Evolutionary conservation across 2,888 invertebrate species (phyloP).

Genomic region (Hecatera dysodea): DNA sequence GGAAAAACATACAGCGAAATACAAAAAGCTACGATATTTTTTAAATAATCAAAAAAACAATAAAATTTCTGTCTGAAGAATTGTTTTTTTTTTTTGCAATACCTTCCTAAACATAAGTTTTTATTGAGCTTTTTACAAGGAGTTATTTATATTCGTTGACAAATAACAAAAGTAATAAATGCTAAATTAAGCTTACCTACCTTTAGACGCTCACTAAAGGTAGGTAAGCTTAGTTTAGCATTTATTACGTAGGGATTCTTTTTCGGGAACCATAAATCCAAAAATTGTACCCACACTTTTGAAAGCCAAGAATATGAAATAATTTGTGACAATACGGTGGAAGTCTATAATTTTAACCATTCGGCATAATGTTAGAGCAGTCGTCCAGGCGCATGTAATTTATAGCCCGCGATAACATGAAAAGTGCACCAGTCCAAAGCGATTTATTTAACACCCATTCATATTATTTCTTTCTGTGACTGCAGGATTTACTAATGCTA

Average conservation of each 20-base stretch:
- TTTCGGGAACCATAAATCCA: conserved; percentile 12
- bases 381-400: conserved; percentile 52
- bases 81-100: background rate
- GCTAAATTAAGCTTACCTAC: conserved; percentile 18
- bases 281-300: conserved; percentile 1
- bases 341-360: conserved; percentile 48
- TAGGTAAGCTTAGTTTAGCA: too few species aligned
- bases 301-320: conserved; percentile 25
- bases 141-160: conserved; percentile 11
- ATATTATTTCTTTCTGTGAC: conserved; percentile 42
- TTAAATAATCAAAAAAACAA: too few species aligned
- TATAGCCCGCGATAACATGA: conserved; percentile 64
- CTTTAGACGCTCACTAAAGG: conserved; percentile 19
- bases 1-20: background rate
- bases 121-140: background rate
- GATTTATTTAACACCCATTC: conserved; percentile 58
- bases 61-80: background rate
- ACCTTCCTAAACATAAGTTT: background rate
- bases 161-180: background rate
- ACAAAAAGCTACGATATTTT: background rate
- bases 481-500: conserved; percentile 27
- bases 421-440: conserved; percentile 60
- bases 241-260: too few species aligned
- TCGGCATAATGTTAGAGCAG: conserved; percentile 29
- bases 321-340: conserved; percentile 28